Percentiles rank a stretch among this genome's conserved stretches.
These are phyloP conservation scores for Chitala chitala DNA, from an alignment of 2,113 vertebrate genomes.

Conservation along the genomic window DNA sequence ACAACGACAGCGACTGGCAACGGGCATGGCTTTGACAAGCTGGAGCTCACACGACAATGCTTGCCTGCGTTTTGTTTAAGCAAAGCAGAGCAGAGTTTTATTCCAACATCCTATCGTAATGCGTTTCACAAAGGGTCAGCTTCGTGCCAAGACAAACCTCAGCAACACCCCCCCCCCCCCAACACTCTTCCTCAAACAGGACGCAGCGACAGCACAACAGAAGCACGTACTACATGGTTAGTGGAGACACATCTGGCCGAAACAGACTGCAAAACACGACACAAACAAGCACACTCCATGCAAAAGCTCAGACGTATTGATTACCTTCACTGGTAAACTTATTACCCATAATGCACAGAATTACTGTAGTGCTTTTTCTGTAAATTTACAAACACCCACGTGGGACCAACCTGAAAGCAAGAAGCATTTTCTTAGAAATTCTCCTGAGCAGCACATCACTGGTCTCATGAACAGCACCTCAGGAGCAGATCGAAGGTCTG, in stretches of 20 bases:
- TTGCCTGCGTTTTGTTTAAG: background rate
- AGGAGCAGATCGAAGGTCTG: constrained; percentile 46
- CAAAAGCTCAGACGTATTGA: background rate
- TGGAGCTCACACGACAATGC: background rate
- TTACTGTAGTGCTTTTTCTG: constrained; percentile 43
- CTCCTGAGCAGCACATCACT: constrained; percentile 61
- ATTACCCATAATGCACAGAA: constrained; percentile 60
- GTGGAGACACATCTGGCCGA: background rate
- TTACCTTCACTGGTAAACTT: constrained; percentile 65
- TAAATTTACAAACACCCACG: constrained; percentile 38
- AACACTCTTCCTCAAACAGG: background rate
- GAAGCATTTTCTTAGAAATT: constrained; percentile 64
- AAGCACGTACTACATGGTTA: background rate
- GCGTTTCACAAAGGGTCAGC: background rate
- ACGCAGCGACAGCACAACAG: background rate
- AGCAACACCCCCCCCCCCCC: background rate
- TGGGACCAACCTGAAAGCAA: constrained; percentile 69
- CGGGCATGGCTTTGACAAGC: background rate
- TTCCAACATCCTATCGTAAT: background rate
- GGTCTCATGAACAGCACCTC: constrained; percentile 45
- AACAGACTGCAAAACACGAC: no score
- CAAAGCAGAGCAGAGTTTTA: background rate
- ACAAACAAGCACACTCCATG: background rate
- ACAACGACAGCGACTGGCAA: background rate
- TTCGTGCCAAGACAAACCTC: background rate